Conservation (phyloP, 2,888 invertebrate genomes). For the Amphipyra tragopoginis region DNA sequence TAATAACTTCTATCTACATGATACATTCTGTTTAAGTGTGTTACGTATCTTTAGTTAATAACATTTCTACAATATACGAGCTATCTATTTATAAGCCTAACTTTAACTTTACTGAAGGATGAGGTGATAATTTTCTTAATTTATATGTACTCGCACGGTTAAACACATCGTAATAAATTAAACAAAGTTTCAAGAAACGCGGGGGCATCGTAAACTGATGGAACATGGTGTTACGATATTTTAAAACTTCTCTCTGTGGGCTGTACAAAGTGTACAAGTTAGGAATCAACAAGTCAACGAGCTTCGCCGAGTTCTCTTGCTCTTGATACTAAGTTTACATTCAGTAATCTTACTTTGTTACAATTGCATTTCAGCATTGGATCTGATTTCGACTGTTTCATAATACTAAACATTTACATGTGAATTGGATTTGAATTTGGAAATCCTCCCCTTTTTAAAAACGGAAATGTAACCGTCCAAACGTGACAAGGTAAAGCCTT, state of each 20-base stretch:
- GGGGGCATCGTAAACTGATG: conserved; percentile 40
- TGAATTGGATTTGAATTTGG: conserved; percentile 19
- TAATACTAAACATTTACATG: conserved; percentile 13
- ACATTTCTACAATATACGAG: no score
- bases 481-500: conserved; percentile 19
- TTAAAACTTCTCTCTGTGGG: conserved; percentile 56
- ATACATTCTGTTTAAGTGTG: no score
- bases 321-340: conserved; percentile 41
- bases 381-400: conserved; percentile 13
- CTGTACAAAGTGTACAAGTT: conserved; percentile 42
- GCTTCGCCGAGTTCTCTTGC: conserved; percentile 38
- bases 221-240: conserved; percentile 57
- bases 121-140: conserved; percentile 31
- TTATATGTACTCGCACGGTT: conserved; percentile 32
- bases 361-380: conserved; percentile 34
- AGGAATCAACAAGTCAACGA: conserved; percentile 68
- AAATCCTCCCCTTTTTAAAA: conserved; percentile 14
- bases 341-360: conserved; percentile 34
- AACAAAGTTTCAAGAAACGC: conserved; percentile 60
- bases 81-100: not conserved
- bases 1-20: no score
- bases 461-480: conserved; percentile 17
- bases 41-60: no score
- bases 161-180: conserved; percentile 53
- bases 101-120: conserved; percentile 8